Evolutionary conservation across 2,797 vertebrate species (phyloP).

Genomic region (Podargus strigoides): DNA sequence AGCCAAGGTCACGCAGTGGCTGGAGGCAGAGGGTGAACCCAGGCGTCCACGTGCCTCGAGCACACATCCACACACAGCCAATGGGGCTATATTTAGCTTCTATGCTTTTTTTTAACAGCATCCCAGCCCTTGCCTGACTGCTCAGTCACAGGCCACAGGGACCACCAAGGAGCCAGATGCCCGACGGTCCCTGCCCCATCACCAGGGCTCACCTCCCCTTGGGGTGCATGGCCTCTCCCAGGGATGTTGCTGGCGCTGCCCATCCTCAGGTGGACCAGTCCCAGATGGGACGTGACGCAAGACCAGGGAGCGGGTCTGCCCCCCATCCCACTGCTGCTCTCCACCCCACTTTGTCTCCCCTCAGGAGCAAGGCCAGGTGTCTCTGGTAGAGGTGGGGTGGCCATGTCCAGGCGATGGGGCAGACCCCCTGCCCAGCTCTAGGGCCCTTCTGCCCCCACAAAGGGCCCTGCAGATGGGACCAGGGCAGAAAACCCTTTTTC

Average conservation of each 20-base stretch:
- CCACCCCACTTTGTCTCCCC: not conserved
- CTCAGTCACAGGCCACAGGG: not conserved
- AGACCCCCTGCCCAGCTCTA: not conserved
- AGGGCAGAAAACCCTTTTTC: not conserved
- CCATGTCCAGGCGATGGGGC: not conserved
- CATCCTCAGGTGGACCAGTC: not conserved
- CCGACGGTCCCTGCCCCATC: not conserved
- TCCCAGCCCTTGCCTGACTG: not conserved
- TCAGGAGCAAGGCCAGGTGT: not conserved
- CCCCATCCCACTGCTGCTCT: not conserved
- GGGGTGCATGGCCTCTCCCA: fast-evolving
- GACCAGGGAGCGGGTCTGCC: not conserved
- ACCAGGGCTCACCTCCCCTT: not conserved
- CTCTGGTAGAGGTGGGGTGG: not conserved
- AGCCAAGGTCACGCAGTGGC: not conserved
- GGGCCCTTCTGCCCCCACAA: not conserved
- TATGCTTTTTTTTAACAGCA: not conserved
- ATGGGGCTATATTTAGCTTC: not conserved
- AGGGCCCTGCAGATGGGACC: not conserved
- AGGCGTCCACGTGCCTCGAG: fast-evolving
- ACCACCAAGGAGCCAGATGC: fast-evolving
- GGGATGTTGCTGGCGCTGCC: not conserved
- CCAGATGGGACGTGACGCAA: fast-evolving
- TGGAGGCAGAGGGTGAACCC: not conserved
- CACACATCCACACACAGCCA: not conserved